Percentiles rank a stretch among this genome's conserved stretches.
These are phyloP conservation scores for Sphaerodactylus townsendi DNA, from an alignment of 2,113 vertebrate species.

Conservation along the genomic window DNA sequence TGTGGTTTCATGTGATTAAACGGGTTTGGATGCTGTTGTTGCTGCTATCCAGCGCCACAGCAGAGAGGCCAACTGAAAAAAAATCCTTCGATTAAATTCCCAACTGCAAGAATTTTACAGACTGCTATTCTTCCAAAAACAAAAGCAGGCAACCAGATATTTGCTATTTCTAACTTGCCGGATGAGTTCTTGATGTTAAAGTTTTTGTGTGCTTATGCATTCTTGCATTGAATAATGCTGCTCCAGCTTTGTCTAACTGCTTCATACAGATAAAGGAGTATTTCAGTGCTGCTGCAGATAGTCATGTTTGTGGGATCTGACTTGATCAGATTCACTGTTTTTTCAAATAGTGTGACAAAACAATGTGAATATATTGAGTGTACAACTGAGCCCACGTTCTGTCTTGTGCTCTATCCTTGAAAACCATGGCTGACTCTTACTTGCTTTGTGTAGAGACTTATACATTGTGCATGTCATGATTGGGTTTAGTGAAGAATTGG, in stretches of 20 bases:
- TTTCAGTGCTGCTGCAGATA: neutral
- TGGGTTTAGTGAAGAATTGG: neutral
- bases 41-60: neutral
- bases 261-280: neutral
- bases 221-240: neutral
- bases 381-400: neutral
- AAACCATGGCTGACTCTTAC: neutral
- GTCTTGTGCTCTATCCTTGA: too few relatives aligned
- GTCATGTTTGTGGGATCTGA: neutral
- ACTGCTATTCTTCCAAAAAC: neutral
- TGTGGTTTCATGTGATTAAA: too few relatives aligned
- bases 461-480: neutral
- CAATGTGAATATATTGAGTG: neutral
- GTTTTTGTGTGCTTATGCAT: neutral
- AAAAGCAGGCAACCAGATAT: neutral
- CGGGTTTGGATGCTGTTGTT: neutral
- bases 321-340: neutral
- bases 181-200: neutral
- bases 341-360: neutral
- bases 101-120: neutral
- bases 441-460: neutral
- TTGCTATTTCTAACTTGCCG: neutral
- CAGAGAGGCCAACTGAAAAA: neutral
- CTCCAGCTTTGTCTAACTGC: neutral
- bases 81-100: neutral